Evolutionary conservation across 2,797 vertebrate genomes (phyloP).

Genomic region (Acanthornis magna): DNA sequence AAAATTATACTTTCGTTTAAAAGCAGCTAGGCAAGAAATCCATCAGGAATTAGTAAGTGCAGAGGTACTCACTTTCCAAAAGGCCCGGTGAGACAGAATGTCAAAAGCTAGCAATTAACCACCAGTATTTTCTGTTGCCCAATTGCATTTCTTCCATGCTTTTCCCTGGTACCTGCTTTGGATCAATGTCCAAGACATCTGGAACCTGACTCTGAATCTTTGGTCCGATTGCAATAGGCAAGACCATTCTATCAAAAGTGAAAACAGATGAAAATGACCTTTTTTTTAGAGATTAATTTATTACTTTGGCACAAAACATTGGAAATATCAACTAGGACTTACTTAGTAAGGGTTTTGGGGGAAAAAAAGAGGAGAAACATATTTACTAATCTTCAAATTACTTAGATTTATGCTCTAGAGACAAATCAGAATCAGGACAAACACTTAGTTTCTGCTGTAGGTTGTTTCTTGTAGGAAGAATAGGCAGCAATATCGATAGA

Average conservation of each 20-base stretch:
- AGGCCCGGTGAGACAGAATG: not conserved
- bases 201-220: not conserved
- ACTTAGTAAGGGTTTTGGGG: not conserved
- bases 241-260: not conserved
- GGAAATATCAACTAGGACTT: not conserved
- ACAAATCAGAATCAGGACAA: not conserved
- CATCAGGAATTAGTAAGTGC: not conserved
- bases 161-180: not conserved
- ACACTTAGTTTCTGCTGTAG: not conserved
- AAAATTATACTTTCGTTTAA: not conserved
- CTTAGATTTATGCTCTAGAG: not conserved
- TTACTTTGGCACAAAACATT: not conserved
- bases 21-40: not conserved
- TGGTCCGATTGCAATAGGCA: not conserved
- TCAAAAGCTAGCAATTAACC: not conserved
- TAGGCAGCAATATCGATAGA: not conserved
- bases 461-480: not conserved
- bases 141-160: not conserved
- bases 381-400: not conserved
- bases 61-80: not conserved
- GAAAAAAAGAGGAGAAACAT: accelerated
- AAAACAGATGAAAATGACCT: not conserved
- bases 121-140: not conserved
- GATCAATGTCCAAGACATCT: not conserved
- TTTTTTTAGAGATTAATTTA: not conserved